Evolutionary conservation across 2,888 invertebrate species (phyloP).

Genomic region (Nowickia ferox): DNA sequence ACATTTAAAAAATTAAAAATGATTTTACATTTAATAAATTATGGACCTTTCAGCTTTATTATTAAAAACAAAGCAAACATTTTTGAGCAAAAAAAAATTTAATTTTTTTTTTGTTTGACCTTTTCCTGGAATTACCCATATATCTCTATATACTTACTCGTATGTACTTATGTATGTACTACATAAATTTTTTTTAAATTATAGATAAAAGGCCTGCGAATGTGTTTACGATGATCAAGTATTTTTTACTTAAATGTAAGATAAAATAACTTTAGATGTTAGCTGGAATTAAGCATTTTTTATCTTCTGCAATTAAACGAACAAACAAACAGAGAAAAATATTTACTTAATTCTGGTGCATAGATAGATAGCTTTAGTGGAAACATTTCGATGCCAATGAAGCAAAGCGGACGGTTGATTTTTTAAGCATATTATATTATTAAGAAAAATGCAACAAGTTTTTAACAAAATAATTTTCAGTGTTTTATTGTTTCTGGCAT

Average conservation of each 20-base stretch:
- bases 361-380: background rate
- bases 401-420: slow-evolving; percentile 10
- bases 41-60: too few species aligned
- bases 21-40: too few species aligned
- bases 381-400: background rate
- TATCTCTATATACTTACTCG: background rate
- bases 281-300: slow-evolving; percentile 18
- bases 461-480: background rate
- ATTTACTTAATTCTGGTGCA: slow-evolving; percentile 12
- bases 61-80: too few species aligned
- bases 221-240: slow-evolving; percentile 33
- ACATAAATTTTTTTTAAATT: background rate
- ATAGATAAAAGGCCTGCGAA: background rate
- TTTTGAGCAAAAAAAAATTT: too few species aligned
- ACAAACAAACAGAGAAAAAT: slow-evolving; percentile 13
- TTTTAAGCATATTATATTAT: background rate
- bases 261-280: slow-evolving; percentile 54
- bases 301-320: slow-evolving; percentile 44
- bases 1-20: too few species aligned
- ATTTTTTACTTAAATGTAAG: slow-evolving; percentile 58
- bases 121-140: too few species aligned
- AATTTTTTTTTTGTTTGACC: too few species aligned
- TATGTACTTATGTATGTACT: background rate
- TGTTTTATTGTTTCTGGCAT: slow-evolving; percentile 26
- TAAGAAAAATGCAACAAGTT: slow-evolving; percentile 29